Conservation (phyloP, 2,888 invertebrate species). For the Ormyrus thymus region DNA sequence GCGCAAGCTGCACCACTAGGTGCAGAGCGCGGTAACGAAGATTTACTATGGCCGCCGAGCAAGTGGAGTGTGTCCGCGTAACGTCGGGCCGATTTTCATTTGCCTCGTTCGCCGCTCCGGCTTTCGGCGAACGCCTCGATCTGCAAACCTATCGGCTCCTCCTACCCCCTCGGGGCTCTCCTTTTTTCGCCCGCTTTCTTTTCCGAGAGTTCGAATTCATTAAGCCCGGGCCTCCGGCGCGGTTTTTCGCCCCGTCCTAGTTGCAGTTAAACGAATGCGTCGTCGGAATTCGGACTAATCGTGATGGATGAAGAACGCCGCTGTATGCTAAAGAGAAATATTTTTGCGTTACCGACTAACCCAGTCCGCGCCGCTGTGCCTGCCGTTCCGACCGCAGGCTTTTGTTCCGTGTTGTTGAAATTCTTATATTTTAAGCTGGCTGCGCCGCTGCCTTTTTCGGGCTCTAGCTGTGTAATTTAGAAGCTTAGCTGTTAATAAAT, state of each 20-base stretch:
- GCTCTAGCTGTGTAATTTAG: neutral
- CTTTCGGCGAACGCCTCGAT: constrained; percentile 25
- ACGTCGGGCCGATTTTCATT: constrained; percentile 52
- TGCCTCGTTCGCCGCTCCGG: constrained; percentile 26
- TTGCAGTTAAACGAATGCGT: too few relatives aligned
- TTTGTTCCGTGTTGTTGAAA: too few relatives aligned
- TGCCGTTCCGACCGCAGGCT: too few relatives aligned
- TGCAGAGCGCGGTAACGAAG: constrained; percentile 52
- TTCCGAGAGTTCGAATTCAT: neutral
- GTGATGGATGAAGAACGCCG: neutral
- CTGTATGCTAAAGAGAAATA: too few relatives aligned
- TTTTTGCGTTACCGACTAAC: too few relatives aligned
- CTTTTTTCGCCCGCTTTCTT: neutral
- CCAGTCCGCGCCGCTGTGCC: too few relatives aligned
- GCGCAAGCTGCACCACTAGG: constrained; percentile 10
- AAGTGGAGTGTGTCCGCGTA: constrained; percentile 52
- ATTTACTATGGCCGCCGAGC: constrained; percentile 46
- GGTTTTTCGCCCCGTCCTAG: neutral
- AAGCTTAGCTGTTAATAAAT: too few relatives aligned
- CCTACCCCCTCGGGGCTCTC: neutral
- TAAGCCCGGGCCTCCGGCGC: too few relatives aligned
- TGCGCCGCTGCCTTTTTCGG: neutral
- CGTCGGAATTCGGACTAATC: neutral
- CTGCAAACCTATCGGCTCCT: constrained; percentile 27
- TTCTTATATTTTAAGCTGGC: too few relatives aligned